Evolutionary conservation across 2,797 vertebrate genomes (phyloP), one percentile per base, ranked within the genome.

Genomic region (Trachurus trachurus): DNA sequence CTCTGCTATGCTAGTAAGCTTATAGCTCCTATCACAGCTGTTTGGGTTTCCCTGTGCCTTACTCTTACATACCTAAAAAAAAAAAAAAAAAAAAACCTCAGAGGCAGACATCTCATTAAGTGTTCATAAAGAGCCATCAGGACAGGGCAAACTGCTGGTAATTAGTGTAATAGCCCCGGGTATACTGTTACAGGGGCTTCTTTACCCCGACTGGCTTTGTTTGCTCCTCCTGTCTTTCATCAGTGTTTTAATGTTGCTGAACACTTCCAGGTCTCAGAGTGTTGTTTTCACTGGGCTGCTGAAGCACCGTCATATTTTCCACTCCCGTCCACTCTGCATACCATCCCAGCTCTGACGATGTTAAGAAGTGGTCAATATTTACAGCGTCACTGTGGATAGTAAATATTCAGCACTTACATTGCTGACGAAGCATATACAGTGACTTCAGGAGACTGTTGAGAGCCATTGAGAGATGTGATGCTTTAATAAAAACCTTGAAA

Each of bases 221-320:
- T 92, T 93, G 86, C 86, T 65, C 69, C 52, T 63, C 85, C 90
- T 90, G 86, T 92, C 92, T 93, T 92, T 91, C 87, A 87, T 89
- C 84, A 44, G 72, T 72, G 76, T 81, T 82, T 89, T 84, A 81
- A 69, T 84, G 83, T 78, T 64, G 71, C 66, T 84, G 74, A 39
- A 74, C 77, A 68, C 49, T 64, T 60, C 34, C 54, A 56, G 53
- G 21, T 65, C 66, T 71, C 59, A 53, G 73, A 77, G 80, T 90
- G 74, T 88, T 87, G 80, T 79, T 89, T 89, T 92, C 83, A 85
- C 78, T 66, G 66, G 44, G 57, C 75, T 60, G 59, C 71, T 77
- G 44, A 44, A 78, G 47, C 57, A n/a, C 31, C 60, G 26, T 81
- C 73, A 69, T 82, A 67, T 76, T 82, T 84, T 88, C 80, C 82